A percentile compares a stretch with the other conserved stretches of the same genome.
Evolutionary conservation across 2,113 vertebrate genomes (phyloP).

Genomic region (Zosterops lateralis): DNA sequence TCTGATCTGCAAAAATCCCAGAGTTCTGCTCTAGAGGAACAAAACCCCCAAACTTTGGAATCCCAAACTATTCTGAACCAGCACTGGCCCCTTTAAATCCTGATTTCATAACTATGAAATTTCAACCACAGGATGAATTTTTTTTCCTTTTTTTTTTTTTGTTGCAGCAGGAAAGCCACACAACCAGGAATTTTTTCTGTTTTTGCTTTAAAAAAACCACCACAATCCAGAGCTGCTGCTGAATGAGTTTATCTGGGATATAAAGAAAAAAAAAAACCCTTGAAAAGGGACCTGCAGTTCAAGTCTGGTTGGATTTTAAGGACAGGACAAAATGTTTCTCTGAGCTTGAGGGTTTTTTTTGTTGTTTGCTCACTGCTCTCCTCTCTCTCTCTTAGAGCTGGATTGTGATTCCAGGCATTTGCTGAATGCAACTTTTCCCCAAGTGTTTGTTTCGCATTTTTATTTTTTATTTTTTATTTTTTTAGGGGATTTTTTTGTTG

Average conservation of each 20-base stretch:
- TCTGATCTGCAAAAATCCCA: rapidly evolving
- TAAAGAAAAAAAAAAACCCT: neutral
- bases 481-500: no score
- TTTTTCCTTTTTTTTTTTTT: neutral
- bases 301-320: neutral
- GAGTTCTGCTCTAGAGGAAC: neutral
- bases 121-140: neutral
- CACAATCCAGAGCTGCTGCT: neutral
- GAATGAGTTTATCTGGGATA: neutral
- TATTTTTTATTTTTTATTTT: no score
- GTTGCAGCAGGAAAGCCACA: neutral
- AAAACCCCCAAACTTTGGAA: neutral
- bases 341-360: neutral
- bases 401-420: no score
- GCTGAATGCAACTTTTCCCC: no score
- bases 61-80: neutral
- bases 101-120: neutral
- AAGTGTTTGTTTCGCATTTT: no score
- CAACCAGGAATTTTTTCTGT: neutral
- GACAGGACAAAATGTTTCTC: neutral
- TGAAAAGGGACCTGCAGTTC: neutral
- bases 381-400: no score
- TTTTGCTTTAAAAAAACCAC: neutral
- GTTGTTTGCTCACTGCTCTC: no score
- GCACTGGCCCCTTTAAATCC: neutral